Percentiles rank a stretch among this genome's conserved stretches.
phyloP scores from a whole-genome alignment of 2,888 invertebrate species.

The Branchipolynoe longqiensis region DNA sequence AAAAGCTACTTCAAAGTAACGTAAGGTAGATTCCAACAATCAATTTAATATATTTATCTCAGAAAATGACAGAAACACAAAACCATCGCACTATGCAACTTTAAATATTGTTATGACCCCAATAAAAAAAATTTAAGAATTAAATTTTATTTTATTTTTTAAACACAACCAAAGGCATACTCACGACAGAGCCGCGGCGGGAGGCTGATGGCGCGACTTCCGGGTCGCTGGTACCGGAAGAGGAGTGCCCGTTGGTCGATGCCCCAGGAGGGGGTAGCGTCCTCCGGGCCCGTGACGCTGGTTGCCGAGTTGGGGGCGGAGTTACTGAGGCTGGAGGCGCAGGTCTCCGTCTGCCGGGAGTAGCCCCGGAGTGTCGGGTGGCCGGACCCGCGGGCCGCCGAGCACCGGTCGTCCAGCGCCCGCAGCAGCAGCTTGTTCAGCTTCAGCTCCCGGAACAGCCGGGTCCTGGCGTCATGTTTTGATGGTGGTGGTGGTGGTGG shows the following conservation, averaged over 20 bases:
- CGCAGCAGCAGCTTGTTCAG: conserved; percentile 80
- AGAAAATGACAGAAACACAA: too few relatives aligned
- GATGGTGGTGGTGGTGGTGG: too few relatives aligned
- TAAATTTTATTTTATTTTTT: too few relatives aligned
- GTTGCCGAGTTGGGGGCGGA: conserved; percentile 76
- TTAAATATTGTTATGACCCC: too few relatives aligned
- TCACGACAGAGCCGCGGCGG: conserved; percentile 71
- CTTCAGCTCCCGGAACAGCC: conserved; percentile 80
- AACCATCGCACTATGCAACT: too few relatives aligned
- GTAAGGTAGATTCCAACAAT: too few relatives aligned
- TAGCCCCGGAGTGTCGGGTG: conserved; percentile 68
- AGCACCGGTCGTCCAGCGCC: conserved; percentile 78
- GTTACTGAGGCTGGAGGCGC: conserved; percentile 80
- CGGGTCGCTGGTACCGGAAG: conserved; percentile 78
- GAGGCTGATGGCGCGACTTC: conserved; percentile 79
- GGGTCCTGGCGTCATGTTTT: too few relatives aligned
- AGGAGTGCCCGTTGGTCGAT: conserved; percentile 71
- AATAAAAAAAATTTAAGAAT: too few relatives aligned
- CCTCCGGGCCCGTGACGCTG: conserved; percentile 71
- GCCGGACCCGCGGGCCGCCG: conserved; percentile 71
- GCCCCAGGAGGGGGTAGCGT: conserved; percentile 66
- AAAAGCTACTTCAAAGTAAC: too few relatives aligned
- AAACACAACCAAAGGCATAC: neutral
- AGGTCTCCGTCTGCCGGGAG: conserved; percentile 80
- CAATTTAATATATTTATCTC: too few relatives aligned